Evolutionary conservation across 2,797 vertebrate species (phyloP).

Genomic region (Petrocephalus schoutedeni): DNA sequence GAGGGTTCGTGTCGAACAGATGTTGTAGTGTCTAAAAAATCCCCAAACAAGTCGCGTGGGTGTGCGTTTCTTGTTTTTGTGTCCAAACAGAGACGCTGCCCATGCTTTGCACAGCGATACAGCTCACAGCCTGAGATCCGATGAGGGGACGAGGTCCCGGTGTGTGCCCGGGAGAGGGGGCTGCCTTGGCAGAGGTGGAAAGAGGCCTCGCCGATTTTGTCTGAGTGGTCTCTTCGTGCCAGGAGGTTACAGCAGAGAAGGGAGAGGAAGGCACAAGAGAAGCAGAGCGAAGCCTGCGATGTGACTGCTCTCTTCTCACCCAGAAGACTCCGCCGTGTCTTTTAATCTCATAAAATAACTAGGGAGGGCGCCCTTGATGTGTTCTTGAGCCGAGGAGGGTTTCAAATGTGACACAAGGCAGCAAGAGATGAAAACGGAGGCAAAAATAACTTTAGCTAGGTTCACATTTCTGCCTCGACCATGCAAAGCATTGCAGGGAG

Average conservation of each 20-base stretch:
- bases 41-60: background rate
- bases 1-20: background rate
- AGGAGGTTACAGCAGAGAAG: background rate
- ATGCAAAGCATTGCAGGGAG: background rate
- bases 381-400: conserved; percentile 47
- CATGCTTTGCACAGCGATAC: background rate
- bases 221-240: background rate
- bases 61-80: background rate
- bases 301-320: background rate
- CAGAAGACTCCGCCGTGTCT: background rate
- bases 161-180: background rate
- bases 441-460: background rate
- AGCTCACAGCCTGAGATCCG: conserved; percentile 2
- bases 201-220: background rate
- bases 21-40: background rate
- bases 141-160: conserved; percentile 17
- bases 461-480: background rate
- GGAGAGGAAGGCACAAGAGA: background rate
- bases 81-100: background rate
- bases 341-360: background rate
- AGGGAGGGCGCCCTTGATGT: conserved; percentile 20
- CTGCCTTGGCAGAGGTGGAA: background rate
- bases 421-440: background rate
- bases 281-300: background rate
- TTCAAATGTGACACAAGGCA: background rate